phyloP scores from a whole-genome alignment of 2,888 invertebrate species.

The Latheticus oryzae region DNA sequence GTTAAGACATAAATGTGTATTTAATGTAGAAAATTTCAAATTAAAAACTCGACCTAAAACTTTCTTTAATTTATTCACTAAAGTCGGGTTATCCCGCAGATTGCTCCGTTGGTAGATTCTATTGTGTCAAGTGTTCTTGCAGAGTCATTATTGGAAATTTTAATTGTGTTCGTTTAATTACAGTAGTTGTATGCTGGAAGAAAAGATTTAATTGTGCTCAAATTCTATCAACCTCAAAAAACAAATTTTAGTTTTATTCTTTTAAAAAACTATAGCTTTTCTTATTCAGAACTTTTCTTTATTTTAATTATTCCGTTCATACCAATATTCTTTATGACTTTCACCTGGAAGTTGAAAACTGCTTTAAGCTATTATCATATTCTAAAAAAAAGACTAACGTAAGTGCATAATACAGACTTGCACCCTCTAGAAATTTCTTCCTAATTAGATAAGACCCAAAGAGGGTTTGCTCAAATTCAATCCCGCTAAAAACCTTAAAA shows the following conservation, averaged over 20 bases:
- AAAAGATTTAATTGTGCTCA: constrained; percentile 33
- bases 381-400: too few species aligned
- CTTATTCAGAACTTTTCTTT: too few species aligned
- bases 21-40: constrained; percentile 41
- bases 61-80: constrained; percentile 48
- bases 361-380: too few species aligned
- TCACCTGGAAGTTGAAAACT: too few species aligned
- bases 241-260: too few species aligned
- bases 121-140: constrained; percentile 45
- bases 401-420: too few species aligned
- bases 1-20: constrained; percentile 46
- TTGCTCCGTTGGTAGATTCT: constrained; percentile 30
- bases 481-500: constrained; percentile 16
- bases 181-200: constrained; percentile 44
- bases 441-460: constrained; percentile 13
- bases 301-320: too few species aligned
- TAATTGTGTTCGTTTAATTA: constrained; percentile 51
- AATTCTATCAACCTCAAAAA: too few species aligned
- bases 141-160: constrained; percentile 49
- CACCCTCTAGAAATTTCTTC: too few species aligned
- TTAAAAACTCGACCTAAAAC: constrained; percentile 46
- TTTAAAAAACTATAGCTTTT: too few species aligned
- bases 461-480: constrained; percentile 7
- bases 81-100: constrained; percentile 26
- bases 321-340: too few species aligned